Base-by-base conservation (phyloP, 2,113 vertebrate species). In the Pteruthius melanotis region DNA sequence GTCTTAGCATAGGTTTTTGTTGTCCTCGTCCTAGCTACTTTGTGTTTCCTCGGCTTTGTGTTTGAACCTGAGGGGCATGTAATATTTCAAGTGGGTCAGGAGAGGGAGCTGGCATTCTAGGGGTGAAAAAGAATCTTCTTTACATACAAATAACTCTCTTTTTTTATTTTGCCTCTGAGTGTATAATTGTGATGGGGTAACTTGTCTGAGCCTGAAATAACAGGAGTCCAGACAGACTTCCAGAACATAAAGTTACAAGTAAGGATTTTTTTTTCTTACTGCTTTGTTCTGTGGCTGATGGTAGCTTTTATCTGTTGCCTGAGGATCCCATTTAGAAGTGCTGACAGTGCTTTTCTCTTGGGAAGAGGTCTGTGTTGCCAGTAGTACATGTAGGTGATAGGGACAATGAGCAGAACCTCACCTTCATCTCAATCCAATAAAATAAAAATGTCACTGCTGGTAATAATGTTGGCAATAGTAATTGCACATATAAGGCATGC, bases 41-140 rank as follows among this genome's bases (percentile, higher is more conserved):
- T 0, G 0, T 64, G 14, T 79, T 94, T 65, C 19, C 52, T 71
- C 31, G 5, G 10, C 42, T 72, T 33, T 26, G 7, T 78, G 37
- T 42, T 79, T 56, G 63, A 83, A 45, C 19, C n/a, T 31, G 30
- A 82, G 44, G 6, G 60, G n/a, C 56, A 6, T 93, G 92, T 74
- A 95, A 28, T 96, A 70, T 93, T 92, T 74, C 56, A 75, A 24
- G 68, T 60, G 74, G n/a, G 70, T 95, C 93, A 87, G 91, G 70
- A 91, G 89, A 26, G 93, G 93, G 87, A 97, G 93, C 95, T 91
- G 84, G 37, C 33, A 85, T 78, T 74, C 76, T 63, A 74, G 72
- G 90, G 92, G 95, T 76, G 77, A 31, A 84, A 95, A 90, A n/a
- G 37, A 64, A 39, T 76, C 33, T 45, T 75, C 44, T 64, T 71